Evolutionary conservation across 2,888 invertebrate genomes (phyloP), one percentile per base, ranked within the genome.

Genomic region (Spilarctia lutea): DNA sequence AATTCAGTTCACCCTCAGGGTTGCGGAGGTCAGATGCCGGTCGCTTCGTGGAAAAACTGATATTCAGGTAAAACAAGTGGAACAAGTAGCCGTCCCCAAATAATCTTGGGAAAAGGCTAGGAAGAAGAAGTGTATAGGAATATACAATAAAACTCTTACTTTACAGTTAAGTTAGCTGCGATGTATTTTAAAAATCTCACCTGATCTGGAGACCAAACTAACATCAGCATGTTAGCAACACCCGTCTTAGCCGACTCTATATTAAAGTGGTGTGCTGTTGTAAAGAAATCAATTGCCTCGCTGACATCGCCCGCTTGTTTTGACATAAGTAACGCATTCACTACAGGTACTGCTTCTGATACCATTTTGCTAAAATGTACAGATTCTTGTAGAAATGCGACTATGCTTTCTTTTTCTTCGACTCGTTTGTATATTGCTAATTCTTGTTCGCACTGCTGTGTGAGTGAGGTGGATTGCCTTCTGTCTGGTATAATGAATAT

Each of bases 261-360:
- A 73, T 97, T 97, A 87, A 98, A 98, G 81, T 97, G 96, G 87
- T 97, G 97, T 0, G 98, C 98, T 0, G 97, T 97, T 0, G 98
- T 98, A 84, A 99, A 98, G 90, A 99, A 98, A 76, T 98, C 97
- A 42, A 99, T 98, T 0, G 99, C 98, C 91, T 99, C 99, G 73
- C 97, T 96, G 24, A 98, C 98, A 90, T 99, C 99, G 0, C 97
- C 96, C 8, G 97, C 96, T 78, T 97, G 97, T 81, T 97, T 97
- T 0, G 98, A 97, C 90, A 97, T 96, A 20, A 99, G 94, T 87
- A 99, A 93, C 33, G 97, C 96, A 81, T 97, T 97, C 76, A 98
- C 97, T n/a, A 97, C 35, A 2, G 96, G 96, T 60, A 96, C 92
- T 0, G 96, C 95, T 71, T 94, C 94, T 1, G 94, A 91, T 4